A percentile compares a stretch with the other conserved stretches of the same genome.
These are phyloP conservation scores for Ophiothrix spiculata DNA, from an alignment of 35 echinoderm and acorn worm species.

Conservation along the genomic window DNA sequence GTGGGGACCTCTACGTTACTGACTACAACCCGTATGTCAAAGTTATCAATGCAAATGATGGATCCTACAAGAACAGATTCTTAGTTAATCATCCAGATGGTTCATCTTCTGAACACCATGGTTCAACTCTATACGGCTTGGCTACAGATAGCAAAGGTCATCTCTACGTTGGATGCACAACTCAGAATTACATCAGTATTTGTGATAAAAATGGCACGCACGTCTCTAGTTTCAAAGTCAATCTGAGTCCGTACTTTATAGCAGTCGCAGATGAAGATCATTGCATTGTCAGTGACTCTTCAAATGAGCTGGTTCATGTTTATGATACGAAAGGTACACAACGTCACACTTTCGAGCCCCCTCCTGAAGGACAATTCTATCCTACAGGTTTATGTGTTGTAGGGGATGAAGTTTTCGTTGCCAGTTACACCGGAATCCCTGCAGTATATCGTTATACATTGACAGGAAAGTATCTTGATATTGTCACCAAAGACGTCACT, in stretches of 20 bases:
- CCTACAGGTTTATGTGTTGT: background rate
- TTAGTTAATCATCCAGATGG: background rate
- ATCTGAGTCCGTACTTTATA: background rate
- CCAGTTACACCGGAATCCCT: background rate
- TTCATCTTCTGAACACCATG: background rate
- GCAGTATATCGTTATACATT: background rate
- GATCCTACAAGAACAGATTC: background rate
- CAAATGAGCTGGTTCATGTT: background rate
- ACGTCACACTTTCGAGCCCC: background rate
- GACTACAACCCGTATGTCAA: too few relatives aligned
- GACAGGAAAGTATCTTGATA: background rate
- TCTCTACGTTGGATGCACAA: background rate
- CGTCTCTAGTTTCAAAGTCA: background rate
- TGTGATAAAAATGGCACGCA: background rate
- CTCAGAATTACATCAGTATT: background rate
- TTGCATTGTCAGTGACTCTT: background rate
- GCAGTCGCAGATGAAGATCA: background rate
- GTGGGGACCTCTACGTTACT: too few relatives aligned
- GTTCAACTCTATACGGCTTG: background rate
- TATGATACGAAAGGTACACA: background rate
- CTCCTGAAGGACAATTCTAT: background rate
- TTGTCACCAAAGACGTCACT: background rate
- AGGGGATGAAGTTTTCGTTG: background rate
- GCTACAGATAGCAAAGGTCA: background rate
- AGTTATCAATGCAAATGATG: background rate